Conservation (phyloP, 2,797 vertebrate genomes). For the Crocodylus rhombifer region DNA sequence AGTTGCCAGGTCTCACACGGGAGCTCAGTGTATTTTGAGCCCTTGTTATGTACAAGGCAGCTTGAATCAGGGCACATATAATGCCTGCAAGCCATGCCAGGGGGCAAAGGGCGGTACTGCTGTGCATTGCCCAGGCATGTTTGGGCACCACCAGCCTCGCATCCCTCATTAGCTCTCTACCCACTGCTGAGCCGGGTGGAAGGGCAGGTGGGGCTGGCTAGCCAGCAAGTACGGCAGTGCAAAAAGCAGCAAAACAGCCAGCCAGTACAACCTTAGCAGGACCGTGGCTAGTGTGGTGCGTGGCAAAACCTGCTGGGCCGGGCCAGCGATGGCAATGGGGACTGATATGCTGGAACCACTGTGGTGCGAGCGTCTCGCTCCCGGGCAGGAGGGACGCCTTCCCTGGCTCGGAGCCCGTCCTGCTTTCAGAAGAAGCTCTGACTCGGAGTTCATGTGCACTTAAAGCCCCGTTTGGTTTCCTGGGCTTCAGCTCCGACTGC, state of each 20-base stretch:
- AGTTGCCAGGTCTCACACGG: background rate
- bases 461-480: rapidly evolving
- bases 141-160: background rate
- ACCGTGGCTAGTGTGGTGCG: rapidly evolving
- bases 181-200: background rate
- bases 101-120: background rate
- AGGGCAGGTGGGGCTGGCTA: background rate
- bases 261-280: background rate
- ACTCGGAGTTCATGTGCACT: rapidly evolving
- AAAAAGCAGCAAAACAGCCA: background rate
- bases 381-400: background rate
- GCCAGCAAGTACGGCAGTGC: background rate
- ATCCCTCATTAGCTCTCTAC: background rate
- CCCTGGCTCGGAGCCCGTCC: rapidly evolving
- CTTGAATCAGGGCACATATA: background rate
- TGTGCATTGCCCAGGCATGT: background rate
- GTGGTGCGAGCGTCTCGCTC: background rate
- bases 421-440: background rate
- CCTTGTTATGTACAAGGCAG: background rate
- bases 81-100: background rate
- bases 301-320: background rate
- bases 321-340: background rate
- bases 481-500: background rate
- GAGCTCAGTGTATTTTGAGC: background rate
- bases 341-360: background rate